Conservation (phyloP, 2,888 invertebrate species). For the Balanococcus diminutus region DNA sequence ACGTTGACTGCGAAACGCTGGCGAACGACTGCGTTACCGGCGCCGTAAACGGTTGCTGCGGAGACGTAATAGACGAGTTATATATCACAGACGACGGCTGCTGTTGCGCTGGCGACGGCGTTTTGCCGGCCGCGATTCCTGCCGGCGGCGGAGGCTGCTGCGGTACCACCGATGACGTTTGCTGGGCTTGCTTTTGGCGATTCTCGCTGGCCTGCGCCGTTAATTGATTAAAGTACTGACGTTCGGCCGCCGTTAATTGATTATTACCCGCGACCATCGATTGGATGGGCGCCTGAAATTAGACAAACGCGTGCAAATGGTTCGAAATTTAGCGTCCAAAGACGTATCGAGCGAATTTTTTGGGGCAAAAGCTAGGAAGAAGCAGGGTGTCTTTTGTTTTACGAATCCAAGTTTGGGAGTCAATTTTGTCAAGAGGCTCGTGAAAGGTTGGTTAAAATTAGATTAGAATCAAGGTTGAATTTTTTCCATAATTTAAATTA, state of each 20-base stretch:
- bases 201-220: constrained; percentile 59
- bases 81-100: constrained; percentile 52
- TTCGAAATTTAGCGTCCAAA: too few relatives aligned
- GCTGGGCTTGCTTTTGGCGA: constrained; percentile 40
- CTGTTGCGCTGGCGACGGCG: constrained; percentile 31
- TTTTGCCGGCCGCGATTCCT: neutral
- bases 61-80: constrained; percentile 51
- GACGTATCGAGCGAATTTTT: too few relatives aligned
- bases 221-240: constrained; percentile 68
- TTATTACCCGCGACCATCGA: constrained; percentile 55
- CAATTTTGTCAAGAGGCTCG: too few relatives aligned
- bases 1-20: constrained; percentile 42
- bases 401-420: too few relatives aligned
- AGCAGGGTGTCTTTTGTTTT: too few relatives aligned
- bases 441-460: too few relatives aligned
- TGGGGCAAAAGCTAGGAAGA: too few relatives aligned
- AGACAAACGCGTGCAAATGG: neutral
- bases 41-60: constrained; percentile 42
- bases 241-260: constrained; percentile 66
- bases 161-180: neutral
- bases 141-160: neutral
- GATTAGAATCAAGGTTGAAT: too few relatives aligned
- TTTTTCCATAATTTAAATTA: too few relatives aligned
- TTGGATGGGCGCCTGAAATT: constrained; percentile 36
- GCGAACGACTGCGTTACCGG: constrained; percentile 49